These are phyloP conservation scores for Ardeotis arabs DNA, from an alignment of 2,113 vertebrate genomes.

Conservation along the genomic window DNA sequence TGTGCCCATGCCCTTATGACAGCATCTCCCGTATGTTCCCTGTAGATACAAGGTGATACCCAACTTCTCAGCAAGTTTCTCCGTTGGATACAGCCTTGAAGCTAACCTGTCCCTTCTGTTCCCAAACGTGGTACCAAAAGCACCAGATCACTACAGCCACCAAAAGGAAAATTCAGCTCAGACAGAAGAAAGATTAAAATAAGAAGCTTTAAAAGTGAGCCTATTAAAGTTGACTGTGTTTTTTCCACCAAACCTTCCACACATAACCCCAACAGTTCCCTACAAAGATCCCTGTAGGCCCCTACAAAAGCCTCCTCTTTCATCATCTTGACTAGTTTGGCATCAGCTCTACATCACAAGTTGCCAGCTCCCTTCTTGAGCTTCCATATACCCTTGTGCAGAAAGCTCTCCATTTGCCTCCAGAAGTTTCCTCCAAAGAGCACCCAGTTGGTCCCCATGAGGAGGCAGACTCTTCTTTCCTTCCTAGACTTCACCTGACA, in stretches of 20 bases:
- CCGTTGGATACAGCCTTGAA: not conserved
- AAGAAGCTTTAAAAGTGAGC: not conserved
- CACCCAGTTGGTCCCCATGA: not conserved
- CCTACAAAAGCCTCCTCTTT: not conserved
- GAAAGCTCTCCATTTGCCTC: not conserved
- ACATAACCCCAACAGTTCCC: not conserved
- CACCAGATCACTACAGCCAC: not conserved
- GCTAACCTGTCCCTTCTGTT: not conserved
- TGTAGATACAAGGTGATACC: not conserved
- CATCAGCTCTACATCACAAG: not conserved
- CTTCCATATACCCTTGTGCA: not conserved
- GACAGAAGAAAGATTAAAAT: not conserved
- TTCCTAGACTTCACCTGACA: not conserved
- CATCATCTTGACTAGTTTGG: not conserved
- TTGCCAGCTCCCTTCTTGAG: not conserved
- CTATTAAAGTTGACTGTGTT: not conserved
- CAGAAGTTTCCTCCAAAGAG: not conserved
- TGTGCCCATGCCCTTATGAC: not conserved
- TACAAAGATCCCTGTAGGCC: not conserved
- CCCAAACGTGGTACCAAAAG: not conserved
- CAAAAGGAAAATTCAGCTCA: not conserved
- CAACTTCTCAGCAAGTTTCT: not conserved
- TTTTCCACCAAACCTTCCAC: not conserved
- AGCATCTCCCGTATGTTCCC: rapidly evolving
- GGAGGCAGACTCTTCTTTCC: not conserved